Evolutionary conservation across 2,113 vertebrate genomes (phyloP).

Genomic region (Saguinus midas): DNA sequence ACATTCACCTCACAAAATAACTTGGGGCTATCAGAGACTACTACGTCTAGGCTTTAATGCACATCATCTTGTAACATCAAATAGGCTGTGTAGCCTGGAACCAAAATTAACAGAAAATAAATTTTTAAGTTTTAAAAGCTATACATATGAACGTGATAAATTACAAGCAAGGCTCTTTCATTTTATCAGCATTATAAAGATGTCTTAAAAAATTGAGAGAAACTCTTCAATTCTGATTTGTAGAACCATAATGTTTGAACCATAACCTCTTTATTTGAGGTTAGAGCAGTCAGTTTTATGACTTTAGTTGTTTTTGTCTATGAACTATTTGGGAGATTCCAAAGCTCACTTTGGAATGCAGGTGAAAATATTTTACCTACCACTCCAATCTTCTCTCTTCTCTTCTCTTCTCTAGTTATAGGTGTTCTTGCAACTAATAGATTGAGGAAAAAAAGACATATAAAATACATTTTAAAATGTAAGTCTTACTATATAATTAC

Average conservation of each 20-base stretch:
- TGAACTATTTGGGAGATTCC: conserved; percentile 41
- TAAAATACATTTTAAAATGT: conserved; percentile 14
- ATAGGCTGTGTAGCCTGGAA: background rate
- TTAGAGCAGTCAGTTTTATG: conserved; percentile 31
- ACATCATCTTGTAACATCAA: background rate
- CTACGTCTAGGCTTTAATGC: background rate
- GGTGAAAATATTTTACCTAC: background rate
- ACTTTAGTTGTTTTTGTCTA: background rate
- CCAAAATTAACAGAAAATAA: conserved; percentile 6
- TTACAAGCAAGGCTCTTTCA: conserved; percentile 8
- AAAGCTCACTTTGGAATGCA: conserved; percentile 39
- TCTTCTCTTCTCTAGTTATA: background rate
- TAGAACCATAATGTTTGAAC: background rate
- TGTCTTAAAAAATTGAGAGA: conserved; percentile 3
- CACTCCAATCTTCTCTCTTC: background rate
- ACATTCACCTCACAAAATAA: background rate
- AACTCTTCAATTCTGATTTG: conserved; percentile 1
- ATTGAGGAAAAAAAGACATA: background rate
- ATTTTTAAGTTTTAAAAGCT: background rate
- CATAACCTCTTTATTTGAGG: background rate
- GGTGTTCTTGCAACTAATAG: background rate
- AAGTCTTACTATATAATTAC: background rate
- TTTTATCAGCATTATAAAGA: conserved; percentile 4
- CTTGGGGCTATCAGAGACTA: background rate
- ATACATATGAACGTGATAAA: background rate